Base-by-base conservation (phyloP, 2,797 vertebrate genomes). In the Melanotaenia pygmaea region DNA sequence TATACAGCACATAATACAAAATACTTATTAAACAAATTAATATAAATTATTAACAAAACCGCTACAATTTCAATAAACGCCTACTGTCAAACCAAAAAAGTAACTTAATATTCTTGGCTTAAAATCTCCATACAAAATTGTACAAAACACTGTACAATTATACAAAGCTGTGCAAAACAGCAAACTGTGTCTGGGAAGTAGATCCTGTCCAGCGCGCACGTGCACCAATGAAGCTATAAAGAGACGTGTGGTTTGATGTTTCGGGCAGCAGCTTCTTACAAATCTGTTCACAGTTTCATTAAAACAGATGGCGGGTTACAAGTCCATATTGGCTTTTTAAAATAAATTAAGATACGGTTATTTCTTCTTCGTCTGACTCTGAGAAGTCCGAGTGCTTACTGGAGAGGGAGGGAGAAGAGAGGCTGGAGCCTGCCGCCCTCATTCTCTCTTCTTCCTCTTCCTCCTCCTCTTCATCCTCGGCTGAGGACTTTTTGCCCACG, bases 1-100 rank as follows among this genome's bases (percentile, higher is more conserved):
- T 95, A 94, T 96, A 96, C 96, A 97, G 92, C 93, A 92, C 96
- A 95, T 95, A 95, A 94, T 96, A 96, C 95, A 95, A 94, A 95
- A 95, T 95, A 96, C 89, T 95, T 93, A 88, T 86, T 87, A 96
- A 96, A 96, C 95, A 96, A 91, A 95, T 96, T 83, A 93, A 95
- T 95, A 99, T 99, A 99, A 99, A 96, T 99, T 98, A 98, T 95
- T 94, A 92, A 94, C 94, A 93, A 92, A 96, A 96, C 93, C 93
- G 86, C 96, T 96, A 96, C 87, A 86, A 88, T 92, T 90, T 89
- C 88, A 88, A 96, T 92, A 94, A 93, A 96, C 89, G 85, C 86
- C 88, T 70, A 88, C 83, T 83, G 75, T 85, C 85, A 83, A 76
- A 83, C n/a, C 47, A 18, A 45, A 88, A 87, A 85, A 82, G 90